Conservation (phyloP, 1,140 invertebrate species). For the Lepidurus couesii region DNA sequence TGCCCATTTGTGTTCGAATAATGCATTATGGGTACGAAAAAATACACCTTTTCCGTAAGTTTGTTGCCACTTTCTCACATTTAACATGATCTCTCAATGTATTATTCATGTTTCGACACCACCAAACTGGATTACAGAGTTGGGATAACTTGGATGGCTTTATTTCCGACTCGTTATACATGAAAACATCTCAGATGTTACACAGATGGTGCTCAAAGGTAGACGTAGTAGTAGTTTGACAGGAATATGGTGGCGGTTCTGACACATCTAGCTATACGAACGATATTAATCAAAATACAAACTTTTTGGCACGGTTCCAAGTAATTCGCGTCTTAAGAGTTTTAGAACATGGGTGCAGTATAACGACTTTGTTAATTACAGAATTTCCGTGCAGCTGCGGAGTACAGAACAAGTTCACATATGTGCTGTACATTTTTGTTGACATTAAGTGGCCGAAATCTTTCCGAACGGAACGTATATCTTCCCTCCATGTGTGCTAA, state of each 20-base stretch:
- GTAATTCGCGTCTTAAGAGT: not conserved
- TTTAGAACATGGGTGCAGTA: not conserved
- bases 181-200: not conserved
- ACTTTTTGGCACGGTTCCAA: not conserved
- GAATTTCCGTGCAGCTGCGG: not conserved
- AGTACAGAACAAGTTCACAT: not conserved
- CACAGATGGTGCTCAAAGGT: not conserved
- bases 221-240: not conserved
- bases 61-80: too few relatives aligned
- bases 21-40: too few relatives aligned
- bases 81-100: too few relatives aligned
- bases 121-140: not conserved
- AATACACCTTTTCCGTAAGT: too few relatives aligned
- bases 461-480: not conserved
- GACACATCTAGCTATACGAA: not conserved
- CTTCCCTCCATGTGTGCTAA: slow-evolving; percentile 4
- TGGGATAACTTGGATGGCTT: not conserved
- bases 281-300: not conserved
- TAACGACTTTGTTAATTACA: not conserved
- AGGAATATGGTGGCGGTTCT: not conserved
- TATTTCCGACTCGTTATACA: not conserved
- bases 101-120: not conserved
- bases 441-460: not conserved
- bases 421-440: not conserved
- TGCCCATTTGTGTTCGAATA: too few relatives aligned